Conservation (phyloP, 30 jellyfish, hydroid and myxozoan genomes). For the Aurelia sp. region DNA sequence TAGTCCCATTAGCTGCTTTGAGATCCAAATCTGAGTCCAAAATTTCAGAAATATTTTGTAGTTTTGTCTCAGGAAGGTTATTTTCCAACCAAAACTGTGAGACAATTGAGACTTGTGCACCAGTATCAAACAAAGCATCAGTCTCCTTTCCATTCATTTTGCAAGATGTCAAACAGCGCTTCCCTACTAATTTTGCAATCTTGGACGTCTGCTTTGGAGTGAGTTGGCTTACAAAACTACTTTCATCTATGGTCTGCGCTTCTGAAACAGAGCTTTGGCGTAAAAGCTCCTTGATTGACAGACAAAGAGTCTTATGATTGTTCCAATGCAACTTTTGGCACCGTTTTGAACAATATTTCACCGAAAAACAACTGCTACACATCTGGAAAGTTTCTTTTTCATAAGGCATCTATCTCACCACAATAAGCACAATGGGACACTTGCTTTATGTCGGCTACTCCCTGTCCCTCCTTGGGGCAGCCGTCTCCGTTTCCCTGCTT, state of each 20-base stretch:
- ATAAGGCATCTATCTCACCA: too few relatives aligned
- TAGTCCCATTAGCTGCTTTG: conserved; percentile 47
- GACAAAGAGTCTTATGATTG: conserved; percentile 29
- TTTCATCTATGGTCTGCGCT: background rate
- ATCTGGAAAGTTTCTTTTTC: too few relatives aligned
- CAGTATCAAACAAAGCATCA: conserved; percentile 38
- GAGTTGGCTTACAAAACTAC: conserved; percentile 11
- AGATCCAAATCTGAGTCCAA: conserved; percentile 4
- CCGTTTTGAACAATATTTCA: too few relatives aligned
- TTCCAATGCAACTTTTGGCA: conserved; percentile 22
- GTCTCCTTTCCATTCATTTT: background rate
- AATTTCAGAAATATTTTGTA: conserved; percentile 31
- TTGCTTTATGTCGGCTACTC: too few relatives aligned
- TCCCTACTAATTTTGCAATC: conserved; percentile 27
- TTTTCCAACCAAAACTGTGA: conserved; percentile 22
- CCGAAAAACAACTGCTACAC: too few relatives aligned
- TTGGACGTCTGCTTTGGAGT: conserved; percentile 33
- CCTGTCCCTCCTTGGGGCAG: too few relatives aligned
- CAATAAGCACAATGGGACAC: too few relatives aligned
- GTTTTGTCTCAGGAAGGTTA: background rate
- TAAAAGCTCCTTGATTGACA: background rate
- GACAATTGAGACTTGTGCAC: conserved; percentile 46
- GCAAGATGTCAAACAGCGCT: conserved; percentile 5
- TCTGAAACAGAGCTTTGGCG: background rate
- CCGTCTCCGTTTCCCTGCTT: too few relatives aligned